Conservation (phyloP, 2,888 invertebrate species). For the Mythimna ferrago region DNA sequence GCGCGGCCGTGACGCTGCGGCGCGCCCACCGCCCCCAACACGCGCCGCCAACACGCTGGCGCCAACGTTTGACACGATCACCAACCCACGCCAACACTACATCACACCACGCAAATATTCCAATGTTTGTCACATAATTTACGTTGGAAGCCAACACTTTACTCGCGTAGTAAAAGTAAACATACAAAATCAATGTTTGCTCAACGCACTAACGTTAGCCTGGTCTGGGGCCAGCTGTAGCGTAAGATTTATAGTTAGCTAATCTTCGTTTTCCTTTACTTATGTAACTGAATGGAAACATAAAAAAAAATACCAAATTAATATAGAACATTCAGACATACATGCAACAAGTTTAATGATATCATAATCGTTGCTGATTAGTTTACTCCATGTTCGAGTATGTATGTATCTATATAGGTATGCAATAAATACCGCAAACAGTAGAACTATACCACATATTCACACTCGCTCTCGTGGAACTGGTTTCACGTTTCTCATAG, state of each 20-base stretch:
- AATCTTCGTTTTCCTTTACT: constrained; percentile 2
- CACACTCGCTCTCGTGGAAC: background rate
- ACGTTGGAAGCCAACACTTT: constrained; percentile 20
- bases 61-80: constrained; percentile 37
- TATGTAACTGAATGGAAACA: background rate
- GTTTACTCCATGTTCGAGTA: background rate
- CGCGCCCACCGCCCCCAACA: constrained; percentile 55
- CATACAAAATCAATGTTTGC: constrained; percentile 35
- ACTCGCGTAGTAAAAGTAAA: constrained; percentile 36
- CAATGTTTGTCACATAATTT: constrained; percentile 27
- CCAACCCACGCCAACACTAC: constrained; percentile 11
- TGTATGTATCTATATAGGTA: background rate
- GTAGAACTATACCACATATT: background rate
- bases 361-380: background rate
- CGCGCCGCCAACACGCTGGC: constrained; percentile 20
- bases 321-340: background rate
- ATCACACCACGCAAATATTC: constrained; percentile 1
- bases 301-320: background rate
- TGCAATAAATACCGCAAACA: background rate
- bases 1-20: constrained; percentile 45
- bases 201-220: background rate
- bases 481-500: background rate
- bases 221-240: constrained; percentile 1
- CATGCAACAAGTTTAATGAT: background rate
- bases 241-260: constrained; percentile 6